A percentile compares a stretch with the other conserved stretches of the same genome.
These are phyloP conservation scores for Alauda arvensis DNA, from an alignment of 2,797 vertebrate species.

Conservation along the genomic window DNA sequence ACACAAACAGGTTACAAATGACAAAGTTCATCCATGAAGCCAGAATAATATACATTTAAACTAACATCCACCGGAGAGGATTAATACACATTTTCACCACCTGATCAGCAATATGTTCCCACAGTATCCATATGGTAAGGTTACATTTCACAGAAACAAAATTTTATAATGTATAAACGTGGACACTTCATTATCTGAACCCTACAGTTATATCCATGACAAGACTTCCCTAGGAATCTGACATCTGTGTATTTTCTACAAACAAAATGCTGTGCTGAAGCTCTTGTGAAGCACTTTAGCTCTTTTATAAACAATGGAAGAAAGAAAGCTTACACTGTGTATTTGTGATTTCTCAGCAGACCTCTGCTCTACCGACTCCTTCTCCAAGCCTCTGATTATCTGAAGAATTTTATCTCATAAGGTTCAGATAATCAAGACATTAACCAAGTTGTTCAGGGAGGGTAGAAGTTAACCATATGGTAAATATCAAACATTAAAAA, in stretches of 20 bases:
- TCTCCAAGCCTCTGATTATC: neutral
- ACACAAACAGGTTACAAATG: neutral
- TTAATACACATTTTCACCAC: neutral
- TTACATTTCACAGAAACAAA: neutral
- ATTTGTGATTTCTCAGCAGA: neutral
- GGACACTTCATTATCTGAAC: neutral
- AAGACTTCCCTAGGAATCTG: neutral
- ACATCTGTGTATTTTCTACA: neutral
- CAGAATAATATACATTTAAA: neutral
- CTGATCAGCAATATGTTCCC: neutral
- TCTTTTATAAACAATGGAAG: neutral
- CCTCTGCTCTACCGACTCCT: neutral
- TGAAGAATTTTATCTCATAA: neutral
- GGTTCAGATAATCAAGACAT: constrained; percentile 8
- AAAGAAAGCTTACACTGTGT: neutral
- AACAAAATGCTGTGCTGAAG: neutral
- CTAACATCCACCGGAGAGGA: neutral
- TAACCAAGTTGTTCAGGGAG: neutral
- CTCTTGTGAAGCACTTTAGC: neutral
- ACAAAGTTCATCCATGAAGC: neutral
- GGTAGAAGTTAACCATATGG: constrained; percentile 24
- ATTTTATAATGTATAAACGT: neutral
- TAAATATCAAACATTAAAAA: constrained; percentile 16
- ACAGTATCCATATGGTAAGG: neutral
- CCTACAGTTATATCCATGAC: neutral